Evolutionary conservation across 2,888 invertebrate genomes (phyloP), one percentile per base, ranked within the genome.

Genomic region (Lepidochitona cinerea): DNA sequence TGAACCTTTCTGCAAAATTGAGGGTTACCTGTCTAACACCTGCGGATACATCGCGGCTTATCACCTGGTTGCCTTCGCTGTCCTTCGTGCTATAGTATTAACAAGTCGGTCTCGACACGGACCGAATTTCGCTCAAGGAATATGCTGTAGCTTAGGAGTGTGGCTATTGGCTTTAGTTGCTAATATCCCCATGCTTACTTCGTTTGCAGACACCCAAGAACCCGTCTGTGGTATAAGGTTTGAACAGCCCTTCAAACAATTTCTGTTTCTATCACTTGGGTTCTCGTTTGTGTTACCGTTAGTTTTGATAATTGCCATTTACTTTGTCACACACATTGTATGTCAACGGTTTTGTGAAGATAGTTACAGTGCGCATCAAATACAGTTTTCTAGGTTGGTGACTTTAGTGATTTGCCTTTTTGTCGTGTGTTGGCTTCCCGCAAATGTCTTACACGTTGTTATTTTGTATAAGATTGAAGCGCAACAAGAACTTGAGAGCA

Each of bases 301-400:
- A 14, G 26, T 79, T 41, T 71, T 85, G 36, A 83, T 85, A 35
- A 26, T 80, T 5, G 73, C 81, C 26, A 78, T 86, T 26, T 85
- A 85, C 74, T 64, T 83, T 18, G 71, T 84, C n/a, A 83, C 86
- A 6, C 79, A 84, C 59, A 78, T 81, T 23, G 76, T 86, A 70
- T 80, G 84, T 37, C 81, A 85, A 73, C 76, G 85, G 53, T 87
- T 82, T 71, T 86, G 84, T 72, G 81, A 83, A 36, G 84, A 87
- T 72, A 87, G 87, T 72, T 87, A 87, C 70, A 84, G 85, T 0
- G 64, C 75, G 5, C 70, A 83, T 26, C 85, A 86, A 70, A 78
- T 82, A 18, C 78, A 84, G 54, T 80, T 85, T 66, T 85, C 86
- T 0, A 77, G 82, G 52, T 81, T 87, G 76, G 84, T 86, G 12